These are phyloP conservation scores for Nannoperca australis DNA, from an alignment of 2,797 vertebrate species.

Conservation along the genomic window DNA sequence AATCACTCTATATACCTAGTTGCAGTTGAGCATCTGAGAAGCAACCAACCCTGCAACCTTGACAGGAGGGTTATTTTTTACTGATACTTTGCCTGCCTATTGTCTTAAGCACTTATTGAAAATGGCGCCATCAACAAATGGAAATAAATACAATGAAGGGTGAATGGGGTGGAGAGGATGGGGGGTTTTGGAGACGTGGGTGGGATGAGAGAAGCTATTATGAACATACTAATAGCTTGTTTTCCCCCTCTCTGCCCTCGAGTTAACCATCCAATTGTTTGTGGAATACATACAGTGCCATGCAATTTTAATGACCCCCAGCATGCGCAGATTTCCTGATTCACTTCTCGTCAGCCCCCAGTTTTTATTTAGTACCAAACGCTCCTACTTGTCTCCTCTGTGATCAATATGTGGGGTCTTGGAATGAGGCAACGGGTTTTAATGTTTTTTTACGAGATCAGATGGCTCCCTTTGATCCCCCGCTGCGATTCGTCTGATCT, in stretches of 20 bases:
- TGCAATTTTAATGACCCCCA: slow-evolving; percentile 80
- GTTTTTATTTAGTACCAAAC: slow-evolving; percentile 68
- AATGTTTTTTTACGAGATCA: slow-evolving; percentile 84
- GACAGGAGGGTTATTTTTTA: slow-evolving; percentile 86
- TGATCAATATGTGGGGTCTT: slow-evolving; percentile 78
- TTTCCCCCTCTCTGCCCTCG: slow-evolving; percentile 54
- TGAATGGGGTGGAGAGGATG: slow-evolving; percentile 15
- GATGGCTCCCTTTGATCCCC: slow-evolving; percentile 82
- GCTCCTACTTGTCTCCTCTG: slow-evolving; percentile 61
- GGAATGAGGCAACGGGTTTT: slow-evolving; percentile 74
- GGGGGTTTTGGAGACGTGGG: slow-evolving; percentile 47
- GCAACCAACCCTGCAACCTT: slow-evolving; percentile 56
- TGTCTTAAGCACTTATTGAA: slow-evolving; percentile 67
- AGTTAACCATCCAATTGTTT: slow-evolving; percentile 79
- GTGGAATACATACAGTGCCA: slow-evolving; percentile 66
- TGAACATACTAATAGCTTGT: slow-evolving; percentile 86
- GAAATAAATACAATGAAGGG: slow-evolving; percentile 89
- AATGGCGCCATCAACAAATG: slow-evolving; percentile 83
- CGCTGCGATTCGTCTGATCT: slow-evolving; percentile 73
- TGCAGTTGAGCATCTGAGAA: slow-evolving; percentile 88
- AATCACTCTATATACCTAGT: slow-evolving; percentile 88
- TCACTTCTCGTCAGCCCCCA: slow-evolving; percentile 61
- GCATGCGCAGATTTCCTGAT: slow-evolving; percentile 66
- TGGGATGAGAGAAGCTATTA: slow-evolving; percentile 77
- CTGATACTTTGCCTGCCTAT: slow-evolving; percentile 67